phyloP scores from a whole-genome alignment of 2,888 invertebrate genomes.

The Acanthoscelides obtectus region DNA sequence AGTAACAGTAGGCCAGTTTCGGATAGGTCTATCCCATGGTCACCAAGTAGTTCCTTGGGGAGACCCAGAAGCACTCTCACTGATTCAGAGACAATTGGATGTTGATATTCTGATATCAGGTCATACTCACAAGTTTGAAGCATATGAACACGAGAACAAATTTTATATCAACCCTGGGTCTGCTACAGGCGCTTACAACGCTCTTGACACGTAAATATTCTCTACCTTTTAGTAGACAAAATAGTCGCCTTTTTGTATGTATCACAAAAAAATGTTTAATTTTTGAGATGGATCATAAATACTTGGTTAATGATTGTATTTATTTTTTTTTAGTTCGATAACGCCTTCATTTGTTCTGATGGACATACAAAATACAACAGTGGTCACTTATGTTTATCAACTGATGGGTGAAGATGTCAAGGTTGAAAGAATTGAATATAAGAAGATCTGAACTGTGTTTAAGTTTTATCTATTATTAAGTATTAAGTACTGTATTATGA shows the following conservation, averaged over 20 bases:
- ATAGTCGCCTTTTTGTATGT: slow-evolving; percentile 3
- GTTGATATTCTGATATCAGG: slow-evolving; percentile 98
- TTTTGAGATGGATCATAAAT: too few species aligned
- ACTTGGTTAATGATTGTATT: too few species aligned
- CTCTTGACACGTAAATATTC: slow-evolving; percentile 73
- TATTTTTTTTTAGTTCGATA: slow-evolving; percentile 61
- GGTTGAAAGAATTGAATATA: slow-evolving; percentile 96
- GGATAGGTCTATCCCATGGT: slow-evolving; percentile 96
- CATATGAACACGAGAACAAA: slow-evolving; percentile 96
- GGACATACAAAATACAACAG: slow-evolving; percentile 97
- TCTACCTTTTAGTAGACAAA: neutral
- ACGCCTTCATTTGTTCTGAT: slow-evolving; percentile 97
- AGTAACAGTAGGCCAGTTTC: slow-evolving; percentile 97
- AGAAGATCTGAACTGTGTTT: slow-evolving; percentile 61
- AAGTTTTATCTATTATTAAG: neutral
- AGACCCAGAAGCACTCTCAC: slow-evolving; percentile 86
- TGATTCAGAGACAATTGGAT: slow-evolving; percentile 94
- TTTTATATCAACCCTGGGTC: slow-evolving; percentile 99
- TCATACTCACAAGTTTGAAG: slow-evolving; percentile 97
- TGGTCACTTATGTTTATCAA: slow-evolving; percentile 98
- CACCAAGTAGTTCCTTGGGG: slow-evolving; percentile 99
- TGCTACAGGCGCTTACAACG: slow-evolving; percentile 96
- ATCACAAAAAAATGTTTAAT: too few species aligned
- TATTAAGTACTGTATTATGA: neutral
- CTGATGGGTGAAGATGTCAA: slow-evolving; percentile 97